Evolutionary conservation across 2,113 vertebrate species (phyloP).

Genomic region (Ia io): DNA sequence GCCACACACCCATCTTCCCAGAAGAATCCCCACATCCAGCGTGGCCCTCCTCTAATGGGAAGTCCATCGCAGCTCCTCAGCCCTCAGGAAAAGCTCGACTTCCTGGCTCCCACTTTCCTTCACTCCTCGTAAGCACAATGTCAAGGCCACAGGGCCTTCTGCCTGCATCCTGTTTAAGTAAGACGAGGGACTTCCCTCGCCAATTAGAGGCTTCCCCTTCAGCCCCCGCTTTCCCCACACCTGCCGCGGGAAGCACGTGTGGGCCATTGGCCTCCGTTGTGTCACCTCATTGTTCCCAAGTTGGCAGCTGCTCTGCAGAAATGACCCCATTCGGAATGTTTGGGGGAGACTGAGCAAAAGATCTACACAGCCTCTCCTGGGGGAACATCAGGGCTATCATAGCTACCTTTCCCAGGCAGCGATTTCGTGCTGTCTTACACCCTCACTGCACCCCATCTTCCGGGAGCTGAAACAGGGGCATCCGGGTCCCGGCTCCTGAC

Average conservation of each 20-base stretch:
- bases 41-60: background rate
- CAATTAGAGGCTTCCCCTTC: slow-evolving; percentile 58
- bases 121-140: background rate
- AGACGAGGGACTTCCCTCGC: slow-evolving; percentile 41
- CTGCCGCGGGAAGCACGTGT: slow-evolving; percentile 51
- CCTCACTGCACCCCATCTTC: rapidly evolving
- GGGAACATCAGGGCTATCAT: rapidly evolving
- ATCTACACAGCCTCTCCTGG: background rate
- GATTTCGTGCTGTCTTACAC: rapidly evolving
- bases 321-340: background rate
- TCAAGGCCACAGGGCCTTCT: background rate
- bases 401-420: background rate
- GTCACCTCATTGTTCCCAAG: slow-evolving; percentile 48
- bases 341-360: background rate
- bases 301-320: background rate
- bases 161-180: slow-evolving; percentile 63
- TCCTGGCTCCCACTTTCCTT: slow-evolving; percentile 13
- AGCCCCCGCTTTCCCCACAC: slow-evolving; percentile 45
- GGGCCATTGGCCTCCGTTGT: background rate
- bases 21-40: rapidly evolving
- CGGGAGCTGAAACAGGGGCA: background rate
- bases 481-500: rapidly evolving
- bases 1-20: background rate
- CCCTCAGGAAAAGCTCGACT: background rate
- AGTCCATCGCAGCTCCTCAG: background rate